Percentiles rank a stretch among this genome's conserved stretches.
These are phyloP conservation scores for Sitta europaea DNA, from an alignment of 2,113 vertebrate genomes.

Conservation along the genomic window DNA sequence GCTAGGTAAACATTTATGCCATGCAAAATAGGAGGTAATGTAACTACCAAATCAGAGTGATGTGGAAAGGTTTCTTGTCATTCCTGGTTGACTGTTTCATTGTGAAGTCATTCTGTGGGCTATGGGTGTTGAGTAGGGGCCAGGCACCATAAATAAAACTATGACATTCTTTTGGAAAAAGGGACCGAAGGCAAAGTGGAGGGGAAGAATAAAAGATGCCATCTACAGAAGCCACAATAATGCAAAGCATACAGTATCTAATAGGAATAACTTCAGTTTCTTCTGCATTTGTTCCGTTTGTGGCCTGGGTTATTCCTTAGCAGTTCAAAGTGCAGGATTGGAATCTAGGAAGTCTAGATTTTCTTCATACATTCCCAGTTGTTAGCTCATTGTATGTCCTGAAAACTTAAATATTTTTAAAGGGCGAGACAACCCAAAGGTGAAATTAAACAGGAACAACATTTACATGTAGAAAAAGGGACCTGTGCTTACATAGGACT, in stretches of 20 bases:
- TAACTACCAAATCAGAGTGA: neutral
- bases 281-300: neutral
- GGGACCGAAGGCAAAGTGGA: neutral
- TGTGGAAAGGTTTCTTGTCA: neutral
- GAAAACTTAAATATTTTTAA: neutral
- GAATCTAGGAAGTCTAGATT: neutral
- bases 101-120: neutral
- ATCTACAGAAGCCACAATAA: neutral
- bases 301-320: neutral
- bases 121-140: neutral
- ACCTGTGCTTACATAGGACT: accelerated
- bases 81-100: neutral
- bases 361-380: neutral
- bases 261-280: neutral
- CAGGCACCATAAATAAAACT: neutral
- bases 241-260: too few species aligned
- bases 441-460: neutral
- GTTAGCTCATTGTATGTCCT: neutral
- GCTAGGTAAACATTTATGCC: neutral
- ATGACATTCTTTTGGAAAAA: neutral
- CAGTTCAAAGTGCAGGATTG: neutral
- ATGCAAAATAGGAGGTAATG: neutral
- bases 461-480: neutral
- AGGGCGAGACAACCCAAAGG: neutral
- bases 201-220: neutral